phyloP scores from a whole-genome alignment of 1,140 invertebrate genomes.

The Drosophila nasuta region DNA sequence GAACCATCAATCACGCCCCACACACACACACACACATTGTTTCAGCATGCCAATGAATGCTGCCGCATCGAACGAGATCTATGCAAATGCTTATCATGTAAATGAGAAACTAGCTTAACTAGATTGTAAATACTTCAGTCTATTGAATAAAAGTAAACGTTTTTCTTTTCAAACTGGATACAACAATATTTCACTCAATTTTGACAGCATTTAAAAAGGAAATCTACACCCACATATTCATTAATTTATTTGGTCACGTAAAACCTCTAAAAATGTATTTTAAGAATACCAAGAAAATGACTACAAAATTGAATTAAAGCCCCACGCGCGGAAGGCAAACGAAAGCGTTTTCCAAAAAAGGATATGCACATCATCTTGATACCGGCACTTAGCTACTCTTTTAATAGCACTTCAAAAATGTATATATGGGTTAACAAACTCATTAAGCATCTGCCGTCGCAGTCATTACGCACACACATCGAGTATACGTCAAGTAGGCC shows the following conservation, averaged over 20 bases:
- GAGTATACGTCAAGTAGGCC: slow-evolving; percentile 65
- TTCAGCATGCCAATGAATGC: slow-evolving; percentile 14
- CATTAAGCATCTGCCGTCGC: slow-evolving; percentile 56
- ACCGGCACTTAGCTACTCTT: slow-evolving; percentile 10
- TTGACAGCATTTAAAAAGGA: background rate
- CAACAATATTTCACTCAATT: background rate
- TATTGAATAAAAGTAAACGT: slow-evolving; percentile 17
- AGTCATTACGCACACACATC: slow-evolving; percentile 35
- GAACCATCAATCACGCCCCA: slow-evolving; percentile 73
- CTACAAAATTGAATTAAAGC: slow-evolving; percentile 6
- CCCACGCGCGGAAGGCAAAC: no score
- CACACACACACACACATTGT: slow-evolving; percentile 63
- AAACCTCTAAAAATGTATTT: background rate
- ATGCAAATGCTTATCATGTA: slow-evolving; percentile 25
- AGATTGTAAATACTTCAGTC: background rate
- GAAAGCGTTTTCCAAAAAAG: background rate
- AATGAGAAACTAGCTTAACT: slow-evolving; percentile 11
- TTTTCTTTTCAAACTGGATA: background rate
- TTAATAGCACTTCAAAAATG: slow-evolving; percentile 25
- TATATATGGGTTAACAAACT: slow-evolving; percentile 71
- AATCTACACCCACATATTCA: background rate
- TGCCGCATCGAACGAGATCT: slow-evolving; percentile 6
- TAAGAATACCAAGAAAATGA: background rate
- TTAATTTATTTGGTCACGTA: background rate
- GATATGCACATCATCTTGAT: slow-evolving; percentile 5